phyloP scores from a whole-genome alignment of 2,888 invertebrate species.

The Orthosia gracilis region DNA sequence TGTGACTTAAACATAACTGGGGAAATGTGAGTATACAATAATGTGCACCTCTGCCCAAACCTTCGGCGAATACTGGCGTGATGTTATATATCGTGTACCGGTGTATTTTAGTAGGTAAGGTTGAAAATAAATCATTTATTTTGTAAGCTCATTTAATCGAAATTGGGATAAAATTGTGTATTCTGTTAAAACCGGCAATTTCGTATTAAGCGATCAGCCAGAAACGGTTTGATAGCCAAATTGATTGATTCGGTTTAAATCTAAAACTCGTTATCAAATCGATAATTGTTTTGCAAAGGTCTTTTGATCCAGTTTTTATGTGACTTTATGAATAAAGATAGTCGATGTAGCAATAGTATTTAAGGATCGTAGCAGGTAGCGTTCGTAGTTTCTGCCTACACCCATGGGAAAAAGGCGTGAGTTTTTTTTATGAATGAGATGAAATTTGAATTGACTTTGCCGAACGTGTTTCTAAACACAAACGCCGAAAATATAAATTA shows the following conservation, averaged over 20 bases:
- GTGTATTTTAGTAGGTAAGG: too few relatives aligned
- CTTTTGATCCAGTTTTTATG: background rate
- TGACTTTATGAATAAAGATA: background rate
- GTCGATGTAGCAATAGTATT: too few relatives aligned
- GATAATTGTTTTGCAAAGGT: conserved; percentile 15
- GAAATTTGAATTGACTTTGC: background rate
- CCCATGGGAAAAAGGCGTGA: too few relatives aligned
- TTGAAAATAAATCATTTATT: background rate
- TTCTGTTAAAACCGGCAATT: conserved; percentile 14
- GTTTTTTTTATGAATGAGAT: background rate
- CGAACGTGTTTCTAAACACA: background rate
- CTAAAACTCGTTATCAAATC: conserved; percentile 9
- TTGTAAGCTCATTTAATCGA: background rate
- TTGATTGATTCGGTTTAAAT: conserved; percentile 31
- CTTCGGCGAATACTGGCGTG: too few relatives aligned
- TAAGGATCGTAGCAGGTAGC: too few relatives aligned
- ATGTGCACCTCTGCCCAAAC: too few relatives aligned
- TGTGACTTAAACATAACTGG: too few relatives aligned
- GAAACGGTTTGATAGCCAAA: conserved; percentile 21
- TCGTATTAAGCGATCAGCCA: conserved; percentile 30
- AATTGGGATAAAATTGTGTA: conserved; percentile 2
- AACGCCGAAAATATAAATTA: background rate
- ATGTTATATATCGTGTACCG: too few relatives aligned
- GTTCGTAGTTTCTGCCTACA: too few relatives aligned
- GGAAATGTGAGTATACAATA: too few relatives aligned